Base-by-base conservation (phyloP, 2,113 vertebrate genomes). In the Syngnathus typhle region DNA sequence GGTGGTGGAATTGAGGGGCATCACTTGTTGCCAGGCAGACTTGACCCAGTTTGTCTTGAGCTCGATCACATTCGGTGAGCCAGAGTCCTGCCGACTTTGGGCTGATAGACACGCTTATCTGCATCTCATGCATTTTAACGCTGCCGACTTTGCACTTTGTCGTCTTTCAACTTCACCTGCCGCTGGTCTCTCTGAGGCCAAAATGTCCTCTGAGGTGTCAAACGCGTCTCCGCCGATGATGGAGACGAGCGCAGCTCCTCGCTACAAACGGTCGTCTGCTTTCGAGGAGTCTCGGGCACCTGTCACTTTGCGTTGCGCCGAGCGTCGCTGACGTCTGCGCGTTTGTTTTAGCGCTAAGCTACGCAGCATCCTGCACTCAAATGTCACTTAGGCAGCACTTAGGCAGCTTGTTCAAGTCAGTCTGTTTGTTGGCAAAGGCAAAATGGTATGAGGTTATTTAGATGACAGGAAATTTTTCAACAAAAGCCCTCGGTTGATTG, bases 71-170 rank as follows among this genome's bases (percentile, higher is more conserved):
- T 51, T n/a, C 7, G 7, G 7, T n/a, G 18, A n/a, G 19, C 49
- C 13, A 12, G 43, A 10, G 43, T 49, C 47, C 47, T 19, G 47
- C 19, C 9, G 19, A 51, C 19, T 21, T 51, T 51, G 49, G 19
- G 19, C 7, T 51, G 49, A 10, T n/a, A 3, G 49, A 9, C 19
- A 3, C 59, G 18, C 32, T 19, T 37, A 19, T 60, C 2, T 65
- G 67, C 67, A 76, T 72, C 80, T 84, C 84, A 82, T 85, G 77
- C 75, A 84, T 85, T 83, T 85, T 84, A 87, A 32, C 9, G 18
- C 73, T 82, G 84, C 78, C 79, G 84, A 85, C 68, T 82, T 69
- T 49, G 77, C 77, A 19, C 64, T 76, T 85, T 79, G 21, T 39
- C 59, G 10, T 38, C 59, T 60, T 60, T 39, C 2, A n/a, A 18